Evolutionary conservation across 2,888 invertebrate species (phyloP), one percentile per base, ranked within the genome.

Genomic region (Andrena camellia): DNA sequence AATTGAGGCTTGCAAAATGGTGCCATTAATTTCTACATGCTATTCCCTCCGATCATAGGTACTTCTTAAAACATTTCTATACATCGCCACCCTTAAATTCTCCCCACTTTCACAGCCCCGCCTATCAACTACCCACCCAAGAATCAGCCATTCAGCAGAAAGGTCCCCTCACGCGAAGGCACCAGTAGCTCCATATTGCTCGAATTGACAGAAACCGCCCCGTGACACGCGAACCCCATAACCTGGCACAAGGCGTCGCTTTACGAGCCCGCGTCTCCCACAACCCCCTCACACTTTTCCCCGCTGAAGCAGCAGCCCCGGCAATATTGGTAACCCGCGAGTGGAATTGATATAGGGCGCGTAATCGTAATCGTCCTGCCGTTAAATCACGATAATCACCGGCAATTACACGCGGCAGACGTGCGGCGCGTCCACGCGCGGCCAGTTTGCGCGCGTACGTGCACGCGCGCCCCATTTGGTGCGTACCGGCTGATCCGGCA

Each of bases 321-420:
- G 4, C 10, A 26, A 29, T 48, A n/a, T 31, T 13, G 8, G 6
- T 10, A 33, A 17, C 4, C 1, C 48, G n/a, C 31, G 29, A 23
- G 7, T 13, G 35, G 54, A 26, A 54, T 63, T 23, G 63, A 72
- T 13, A 26, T 17, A 29, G n/a, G 8, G 17, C 33, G 1, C 1
- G 20, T 64, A 71, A 77, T 60, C 35, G 35, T 42, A 23, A 64
- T 59, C 29, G 48, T 26, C 5, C 4, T 20, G 13, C 57, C 10
- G 67, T 78, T 59, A 68, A 78, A 81, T 78, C 31, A 54, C 23
- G 23, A 33, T 68, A 78, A 78, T 74, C 54, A 62, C 23, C 23
- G 23, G 17, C 63, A 78, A 78, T 74, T 62, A 73, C 31, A 42
- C 35, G n/a, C 48, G 64, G 23, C 20, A 5, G 52, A n/a, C 17